Conservation (phyloP, 2,797 vertebrate genomes). For the Melanotaenia pygmaea region DNA sequence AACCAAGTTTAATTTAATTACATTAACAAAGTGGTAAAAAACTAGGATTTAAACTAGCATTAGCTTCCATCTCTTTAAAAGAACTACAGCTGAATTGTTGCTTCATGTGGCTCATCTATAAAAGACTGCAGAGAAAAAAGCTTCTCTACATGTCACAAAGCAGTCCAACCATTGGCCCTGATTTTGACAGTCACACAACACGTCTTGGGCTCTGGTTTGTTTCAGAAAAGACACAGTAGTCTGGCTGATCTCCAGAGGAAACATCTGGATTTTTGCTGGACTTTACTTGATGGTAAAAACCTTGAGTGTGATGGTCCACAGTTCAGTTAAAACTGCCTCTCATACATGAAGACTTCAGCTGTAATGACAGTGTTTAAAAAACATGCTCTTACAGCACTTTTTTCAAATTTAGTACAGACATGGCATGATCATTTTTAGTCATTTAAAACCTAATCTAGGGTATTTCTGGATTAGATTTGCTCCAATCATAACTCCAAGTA, state of each 20-base stretch:
- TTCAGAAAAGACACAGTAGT: conserved; percentile 53
- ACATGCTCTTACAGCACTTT: conserved; percentile 1
- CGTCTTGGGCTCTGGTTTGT: conserved; percentile 45
- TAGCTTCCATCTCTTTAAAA: too few species aligned
- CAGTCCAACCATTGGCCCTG: conserved; percentile 24
- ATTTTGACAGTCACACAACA: conserved; percentile 38
- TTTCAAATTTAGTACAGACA: too few species aligned
- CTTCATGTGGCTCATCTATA: too few species aligned
- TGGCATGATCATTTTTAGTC: too few species aligned
- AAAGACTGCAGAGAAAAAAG: too few species aligned
- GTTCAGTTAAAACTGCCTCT: conserved; percentile 30
- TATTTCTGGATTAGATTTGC: too few species aligned
- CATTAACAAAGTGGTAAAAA: too few species aligned
- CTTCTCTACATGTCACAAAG: neutral
- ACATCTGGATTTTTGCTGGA: conserved; percentile 63
- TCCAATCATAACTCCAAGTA: too few species aligned
- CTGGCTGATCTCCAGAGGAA: conserved; percentile 53
- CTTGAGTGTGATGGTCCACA: conserved; percentile 32
- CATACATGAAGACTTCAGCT: conserved; percentile 4
- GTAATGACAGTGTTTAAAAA: conserved; percentile 16
- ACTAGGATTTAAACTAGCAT: too few species aligned
- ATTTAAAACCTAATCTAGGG: too few species aligned
- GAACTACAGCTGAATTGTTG: too few species aligned
- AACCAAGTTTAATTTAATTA: too few species aligned
- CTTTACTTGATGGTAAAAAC: conserved; percentile 45